phyloP scores from a whole-genome alignment of 2,888 invertebrate genomes.

The Lucinisca nassula region DNA sequence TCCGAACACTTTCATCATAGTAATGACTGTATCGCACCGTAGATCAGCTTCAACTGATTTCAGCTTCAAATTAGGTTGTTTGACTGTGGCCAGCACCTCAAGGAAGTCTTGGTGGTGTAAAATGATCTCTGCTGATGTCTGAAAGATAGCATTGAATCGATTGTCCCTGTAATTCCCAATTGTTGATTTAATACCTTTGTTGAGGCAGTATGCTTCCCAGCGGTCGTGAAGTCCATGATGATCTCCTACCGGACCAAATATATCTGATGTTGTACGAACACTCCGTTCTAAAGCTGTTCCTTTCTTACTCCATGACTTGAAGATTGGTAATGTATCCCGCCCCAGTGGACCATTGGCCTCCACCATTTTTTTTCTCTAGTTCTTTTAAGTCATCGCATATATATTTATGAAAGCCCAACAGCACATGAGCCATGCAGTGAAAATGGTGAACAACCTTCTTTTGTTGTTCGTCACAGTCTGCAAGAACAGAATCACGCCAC shows the following conservation, averaged over 20 bases:
- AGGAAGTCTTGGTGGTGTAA: slow-evolving; percentile 36
- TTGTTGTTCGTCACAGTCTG: background rate
- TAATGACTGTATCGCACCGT: background rate
- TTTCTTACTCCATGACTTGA: slow-evolving; percentile 42
- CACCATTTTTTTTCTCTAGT: background rate
- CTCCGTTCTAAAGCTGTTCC: slow-evolving; percentile 38
- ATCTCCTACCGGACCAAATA: slow-evolving; percentile 58
- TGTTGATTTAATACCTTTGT: slow-evolving; percentile 47
- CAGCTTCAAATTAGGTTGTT: slow-evolving; percentile 42
- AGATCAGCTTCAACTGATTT: slow-evolving; percentile 47
- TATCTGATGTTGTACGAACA: slow-evolving; percentile 42
- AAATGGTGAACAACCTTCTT: slow-evolving; percentile 22
- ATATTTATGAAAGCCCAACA: slow-evolving; percentile 55
- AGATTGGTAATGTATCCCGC: slow-evolving; percentile 24
- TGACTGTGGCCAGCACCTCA: background rate
- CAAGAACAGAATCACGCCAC: background rate
- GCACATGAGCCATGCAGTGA: slow-evolving; percentile 65
- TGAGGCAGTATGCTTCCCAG: slow-evolving; percentile 56
- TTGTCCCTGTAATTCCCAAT: slow-evolving; percentile 67
- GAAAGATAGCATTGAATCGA: slow-evolving; percentile 63
- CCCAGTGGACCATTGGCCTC: slow-evolving; percentile 40
- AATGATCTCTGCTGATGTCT: slow-evolving; percentile 48
- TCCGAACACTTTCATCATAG: slow-evolving; percentile 15
- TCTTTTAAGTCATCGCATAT: slow-evolving; percentile 27
- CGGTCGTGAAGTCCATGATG: slow-evolving; percentile 46